Evolutionary conservation across 2,113 vertebrate genomes (phyloP).

Genomic region (Shinisaurus crocodilurus): DNA sequence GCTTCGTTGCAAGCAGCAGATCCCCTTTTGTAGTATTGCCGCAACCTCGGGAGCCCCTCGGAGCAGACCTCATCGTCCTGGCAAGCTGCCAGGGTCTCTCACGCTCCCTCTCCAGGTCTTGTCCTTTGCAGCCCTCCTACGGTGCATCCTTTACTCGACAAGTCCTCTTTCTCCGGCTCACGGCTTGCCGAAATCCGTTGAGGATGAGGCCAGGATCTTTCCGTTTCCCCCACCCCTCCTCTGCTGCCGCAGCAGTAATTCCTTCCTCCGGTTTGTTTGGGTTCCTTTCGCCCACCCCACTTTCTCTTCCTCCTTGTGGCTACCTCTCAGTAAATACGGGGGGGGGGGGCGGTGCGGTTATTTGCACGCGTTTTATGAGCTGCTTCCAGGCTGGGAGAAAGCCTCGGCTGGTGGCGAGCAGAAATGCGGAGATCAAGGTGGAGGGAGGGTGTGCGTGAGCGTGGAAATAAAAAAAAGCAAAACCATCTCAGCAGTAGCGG

Average conservation of each 20-base stretch:
- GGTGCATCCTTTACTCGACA: constrained; percentile 3
- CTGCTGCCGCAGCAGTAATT: not conserved
- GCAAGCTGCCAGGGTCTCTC: constrained; percentile 2
- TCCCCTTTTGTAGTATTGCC: not conserved
- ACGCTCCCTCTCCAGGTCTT: constrained; percentile 1
- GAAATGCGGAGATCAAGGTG: constrained; percentile 10
- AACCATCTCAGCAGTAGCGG: not conserved
- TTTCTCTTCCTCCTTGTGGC: not conserved
- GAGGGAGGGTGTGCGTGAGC: not conserved
- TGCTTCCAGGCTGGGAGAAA: not conserved
- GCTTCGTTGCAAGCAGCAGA: constrained; percentile 1
- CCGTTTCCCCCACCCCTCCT: not conserved
- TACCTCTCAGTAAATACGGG: not conserved
- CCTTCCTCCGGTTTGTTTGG: not conserved
- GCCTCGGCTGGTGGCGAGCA: not conserved
- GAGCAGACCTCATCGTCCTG: constrained; percentile 6
- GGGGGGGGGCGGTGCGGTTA: not conserved
- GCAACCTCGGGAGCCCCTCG: constrained; percentile 18
- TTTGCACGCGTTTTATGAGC: not conserved
- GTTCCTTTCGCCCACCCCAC: not conserved
- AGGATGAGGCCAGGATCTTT: not conserved
- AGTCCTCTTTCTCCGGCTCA: constrained; percentile 14
- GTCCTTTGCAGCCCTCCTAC: not conserved
- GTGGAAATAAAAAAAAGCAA: not conserved
- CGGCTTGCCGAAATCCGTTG: not conserved